Conservation (phyloP, 1,140 invertebrate species). For the Drosophila ambigua region DNA sequence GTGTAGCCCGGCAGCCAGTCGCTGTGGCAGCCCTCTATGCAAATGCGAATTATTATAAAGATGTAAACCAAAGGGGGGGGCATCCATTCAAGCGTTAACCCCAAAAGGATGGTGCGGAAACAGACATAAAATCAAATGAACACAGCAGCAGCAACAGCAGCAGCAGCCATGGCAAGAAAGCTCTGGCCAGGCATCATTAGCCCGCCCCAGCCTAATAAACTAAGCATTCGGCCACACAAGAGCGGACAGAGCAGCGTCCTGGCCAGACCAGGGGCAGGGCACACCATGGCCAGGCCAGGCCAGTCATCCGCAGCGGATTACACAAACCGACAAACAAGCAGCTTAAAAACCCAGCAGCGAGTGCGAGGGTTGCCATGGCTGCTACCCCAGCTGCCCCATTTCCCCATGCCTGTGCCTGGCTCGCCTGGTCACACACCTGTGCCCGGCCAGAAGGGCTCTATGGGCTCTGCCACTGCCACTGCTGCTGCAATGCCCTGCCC, state of each 20-base stretch:
- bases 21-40: neutral
- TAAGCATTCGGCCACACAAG: constrained; percentile 32
- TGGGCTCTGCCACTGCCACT: neutral
- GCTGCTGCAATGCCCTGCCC: neutral
- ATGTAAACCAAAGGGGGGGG: neutral
- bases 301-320: constrained; percentile 66
- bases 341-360: constrained; percentile 66
- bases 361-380: constrained; percentile 49
- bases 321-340: constrained; percentile 79
- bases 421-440: neutral
- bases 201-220: constrained; percentile 64
- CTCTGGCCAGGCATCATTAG: constrained; percentile 73
- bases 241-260: constrained; percentile 1
- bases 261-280: constrained; percentile 4
- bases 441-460: neutral
- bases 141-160: constrained; percentile 12
- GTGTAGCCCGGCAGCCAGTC: constrained; percentile 20
- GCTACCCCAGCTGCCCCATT: neutral
- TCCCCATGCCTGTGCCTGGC: neutral
- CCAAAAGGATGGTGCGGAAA: constrained; percentile 42
- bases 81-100: constrained; percentile 60
- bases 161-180: constrained; percentile 8
- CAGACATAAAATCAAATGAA: constrained; percentile 53
- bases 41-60: constrained; percentile 44
- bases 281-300: constrained; percentile 26